A percentile compares a stretch with the other conserved stretches of the same genome.
Conservation (phyloP, 2,113 vertebrate genomes). For the Thunnus thynnus region DNA sequence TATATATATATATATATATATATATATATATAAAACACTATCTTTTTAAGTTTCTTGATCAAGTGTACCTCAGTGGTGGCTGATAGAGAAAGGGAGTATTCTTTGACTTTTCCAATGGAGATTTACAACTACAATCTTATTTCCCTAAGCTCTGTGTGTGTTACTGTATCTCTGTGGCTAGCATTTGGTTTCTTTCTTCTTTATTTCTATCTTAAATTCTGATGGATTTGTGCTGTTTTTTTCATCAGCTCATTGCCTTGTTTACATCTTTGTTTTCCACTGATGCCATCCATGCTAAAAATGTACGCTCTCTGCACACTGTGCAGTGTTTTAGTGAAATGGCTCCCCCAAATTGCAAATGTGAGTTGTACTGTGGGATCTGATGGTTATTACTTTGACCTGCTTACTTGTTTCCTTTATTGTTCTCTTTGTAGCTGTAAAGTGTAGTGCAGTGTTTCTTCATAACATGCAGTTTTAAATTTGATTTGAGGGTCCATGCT, state of each 20-base stretch:
- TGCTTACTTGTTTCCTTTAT: constrained; percentile 1
- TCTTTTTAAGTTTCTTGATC: no score
- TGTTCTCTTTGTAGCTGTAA: constrained; percentile 18
- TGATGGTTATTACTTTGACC: constrained; percentile 20
- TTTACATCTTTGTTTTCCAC: not conserved
- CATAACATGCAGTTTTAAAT: constrained; percentile 14
- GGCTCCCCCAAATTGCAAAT: not conserved
- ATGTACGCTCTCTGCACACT: not conserved
- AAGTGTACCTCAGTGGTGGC: no score
- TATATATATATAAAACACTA: no score
- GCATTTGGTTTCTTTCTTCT: no score
- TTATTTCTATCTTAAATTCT: no score
- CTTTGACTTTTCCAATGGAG: not conserved
- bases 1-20: no score
- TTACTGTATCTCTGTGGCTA: no score
- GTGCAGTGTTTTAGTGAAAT: not conserved
- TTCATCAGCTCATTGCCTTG: not conserved
- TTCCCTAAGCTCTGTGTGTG: no score
- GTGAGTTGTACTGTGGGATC: not conserved
- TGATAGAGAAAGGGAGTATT: no score
- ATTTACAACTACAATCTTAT: not conserved
- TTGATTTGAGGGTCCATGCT: constrained; percentile 34
- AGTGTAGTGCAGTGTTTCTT: constrained; percentile 17
- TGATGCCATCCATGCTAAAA: not conserved
- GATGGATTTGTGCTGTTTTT: no score